phyloP scores from a whole-genome alignment of 2,113 vertebrate genomes.

The Aviceda subcristata region DNA sequence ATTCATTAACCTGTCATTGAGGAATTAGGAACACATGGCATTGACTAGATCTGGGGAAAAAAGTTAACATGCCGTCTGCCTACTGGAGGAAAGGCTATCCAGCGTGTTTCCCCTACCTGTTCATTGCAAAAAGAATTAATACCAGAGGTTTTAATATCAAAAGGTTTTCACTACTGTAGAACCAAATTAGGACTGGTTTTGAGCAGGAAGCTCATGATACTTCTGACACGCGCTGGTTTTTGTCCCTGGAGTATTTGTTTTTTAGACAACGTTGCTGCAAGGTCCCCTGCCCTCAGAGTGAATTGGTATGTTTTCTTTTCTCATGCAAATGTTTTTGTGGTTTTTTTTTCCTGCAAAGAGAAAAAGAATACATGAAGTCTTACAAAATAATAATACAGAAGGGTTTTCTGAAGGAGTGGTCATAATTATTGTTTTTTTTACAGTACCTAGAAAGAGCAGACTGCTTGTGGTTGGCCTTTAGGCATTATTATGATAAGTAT shows the following conservation, averaged over 20 bases:
- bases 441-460: neutral
- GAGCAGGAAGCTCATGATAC: neutral
- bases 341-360: neutral
- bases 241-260: neutral
- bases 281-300: neutral
- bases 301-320: neutral
- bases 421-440: neutral
- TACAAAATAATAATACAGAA: neutral
- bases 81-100: neutral
- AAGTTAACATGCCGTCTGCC: fast-evolving
- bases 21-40: neutral
- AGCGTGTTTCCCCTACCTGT: neutral
- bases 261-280: neutral
- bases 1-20: neutral
- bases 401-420: neutral
- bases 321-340: neutral
- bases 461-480: neutral
- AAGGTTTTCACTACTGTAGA: neutral
- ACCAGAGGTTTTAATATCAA: neutral
- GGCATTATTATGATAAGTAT: neutral
- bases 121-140: neutral
- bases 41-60: neutral
- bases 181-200: neutral
- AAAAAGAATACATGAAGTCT: neutral
- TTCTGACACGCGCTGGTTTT: neutral